Evolutionary conservation across 2,113 vertebrate genomes (phyloP), one percentile per base, ranked within the genome.

Genomic region (Anoplopoma fimbria): DNA sequence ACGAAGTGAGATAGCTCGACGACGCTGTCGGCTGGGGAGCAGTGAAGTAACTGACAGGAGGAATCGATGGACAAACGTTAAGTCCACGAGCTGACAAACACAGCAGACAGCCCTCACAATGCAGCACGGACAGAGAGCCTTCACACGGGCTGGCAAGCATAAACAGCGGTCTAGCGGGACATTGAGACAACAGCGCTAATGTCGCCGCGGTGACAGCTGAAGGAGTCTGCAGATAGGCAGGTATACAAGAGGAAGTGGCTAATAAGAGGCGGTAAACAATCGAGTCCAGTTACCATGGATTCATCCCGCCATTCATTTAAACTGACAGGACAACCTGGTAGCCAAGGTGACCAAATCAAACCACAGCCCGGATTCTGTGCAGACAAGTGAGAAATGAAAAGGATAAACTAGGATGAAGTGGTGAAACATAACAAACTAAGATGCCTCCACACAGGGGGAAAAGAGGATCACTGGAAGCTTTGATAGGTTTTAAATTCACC

Each of bases 21-120:
- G 19, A 58, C 77, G 83, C 55, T 49, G 69, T 71, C 84, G 31
- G 62, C 75, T 14, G 4, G 79, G 81, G 81, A 89, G 83, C 79
- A 31, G 55, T 57, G 77, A 71, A 87, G 85, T 83, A 77, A 84
- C 69, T 80, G 87, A 89, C 88, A 77, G 91, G 55, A 85, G 70
- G 74, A 81, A 90, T 92, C 85, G 69, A 93, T 92, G 84, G 87
- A 90, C 92, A 90, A 90, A 91, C 87, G 89, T 79, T 82, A 83
- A 84, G 90, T 92, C 89, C 83, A 70, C 63, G 60, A 45, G 68
- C 67, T 87, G 90, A 85, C 84, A 88, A 79, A 88, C 60, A 78
- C 76, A 63, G 82, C 62, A 63, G 85, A 72, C 81, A 77, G 74
- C 23, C 51, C 47, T 61, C 88, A 86, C 89, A 84, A 78, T 79